Percentiles rank a stretch among this genome's conserved stretches.
Evolutionary conservation across 2,888 invertebrate genomes (phyloP).

Genomic region (Nephrocerus scutellatus): DNA sequence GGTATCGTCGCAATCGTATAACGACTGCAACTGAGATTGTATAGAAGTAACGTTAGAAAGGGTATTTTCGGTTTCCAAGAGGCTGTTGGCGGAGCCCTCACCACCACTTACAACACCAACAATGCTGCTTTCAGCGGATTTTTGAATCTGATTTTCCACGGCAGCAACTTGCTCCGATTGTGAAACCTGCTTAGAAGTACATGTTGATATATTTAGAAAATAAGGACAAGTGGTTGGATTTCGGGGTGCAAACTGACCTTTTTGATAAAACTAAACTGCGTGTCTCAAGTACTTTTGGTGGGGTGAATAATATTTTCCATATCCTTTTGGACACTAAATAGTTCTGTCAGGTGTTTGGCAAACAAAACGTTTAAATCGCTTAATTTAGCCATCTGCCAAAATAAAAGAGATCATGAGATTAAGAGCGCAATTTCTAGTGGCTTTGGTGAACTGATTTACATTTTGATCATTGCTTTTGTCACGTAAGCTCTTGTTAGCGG

Average conservation of each 20-base stretch:
- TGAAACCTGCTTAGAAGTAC: no score
- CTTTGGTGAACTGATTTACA: slow-evolving; percentile 44
- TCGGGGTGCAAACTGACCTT: slow-evolving; percentile 30
- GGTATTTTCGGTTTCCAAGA: slow-evolving; percentile 41
- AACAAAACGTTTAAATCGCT: slow-evolving; percentile 43
- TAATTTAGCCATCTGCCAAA: slow-evolving; percentile 40
- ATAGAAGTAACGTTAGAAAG: slow-evolving; percentile 47
- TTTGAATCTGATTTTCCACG: slow-evolving; percentile 22
- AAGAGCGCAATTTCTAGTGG: background rate
- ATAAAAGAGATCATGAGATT: slow-evolving; percentile 3
- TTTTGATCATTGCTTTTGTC: slow-evolving; percentile 65
- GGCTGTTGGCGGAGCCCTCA: slow-evolving; percentile 19
- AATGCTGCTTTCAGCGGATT: slow-evolving; percentile 25
- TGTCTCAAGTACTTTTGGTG: slow-evolving; percentile 47
- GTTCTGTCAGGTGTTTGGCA: slow-evolving; percentile 43
- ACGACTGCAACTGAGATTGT: slow-evolving; percentile 45
- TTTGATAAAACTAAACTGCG: slow-evolving; percentile 38
- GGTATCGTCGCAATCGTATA: slow-evolving; percentile 38
- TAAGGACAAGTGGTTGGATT: background rate
- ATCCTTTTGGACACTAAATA: slow-evolving; percentile 46
- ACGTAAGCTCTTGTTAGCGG: slow-evolving; percentile 45
- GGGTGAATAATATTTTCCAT: slow-evolving; percentile 47
- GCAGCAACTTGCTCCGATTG: slow-evolving; percentile 37
- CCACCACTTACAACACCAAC: slow-evolving; percentile 2
- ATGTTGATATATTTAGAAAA: background rate